Evolutionary conservation across 2,888 invertebrate genomes (phyloP).

Genomic region (Maniola hyperantus): DNA sequence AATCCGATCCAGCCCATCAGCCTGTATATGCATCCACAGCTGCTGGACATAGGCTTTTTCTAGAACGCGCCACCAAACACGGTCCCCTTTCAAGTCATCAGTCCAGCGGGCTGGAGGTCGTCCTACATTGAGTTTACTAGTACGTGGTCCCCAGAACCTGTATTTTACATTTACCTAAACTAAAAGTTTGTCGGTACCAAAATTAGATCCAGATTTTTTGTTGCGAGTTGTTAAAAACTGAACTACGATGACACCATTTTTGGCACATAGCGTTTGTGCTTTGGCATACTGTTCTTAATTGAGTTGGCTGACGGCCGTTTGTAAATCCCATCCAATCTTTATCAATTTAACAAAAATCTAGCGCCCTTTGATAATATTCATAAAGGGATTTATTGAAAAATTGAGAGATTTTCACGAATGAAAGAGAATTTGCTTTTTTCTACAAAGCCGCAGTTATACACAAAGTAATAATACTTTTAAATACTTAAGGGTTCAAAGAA

Average conservation of each 20-base stretch:
- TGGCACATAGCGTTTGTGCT: background rate
- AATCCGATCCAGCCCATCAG: too few relatives aligned
- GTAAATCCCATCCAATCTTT: slow-evolving; percentile 2
- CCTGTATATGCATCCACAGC: too few relatives aligned
- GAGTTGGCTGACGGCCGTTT: background rate
- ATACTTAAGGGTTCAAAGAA: slow-evolving; percentile 19
- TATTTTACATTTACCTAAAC: too few relatives aligned
- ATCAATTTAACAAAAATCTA: slow-evolving; percentile 1
- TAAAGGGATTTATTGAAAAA: slow-evolving; percentile 12
- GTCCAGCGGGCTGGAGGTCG: too few relatives aligned
- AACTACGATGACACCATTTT: background rate
- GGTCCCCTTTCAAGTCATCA: too few relatives aligned
- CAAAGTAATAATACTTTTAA: slow-evolving; percentile 21
- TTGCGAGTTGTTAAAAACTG: background rate
- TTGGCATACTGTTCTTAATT: background rate
- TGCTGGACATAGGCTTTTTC: too few relatives aligned
- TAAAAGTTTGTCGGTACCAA: too few relatives aligned
- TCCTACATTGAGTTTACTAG: too few relatives aligned
- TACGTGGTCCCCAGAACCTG: too few relatives aligned
- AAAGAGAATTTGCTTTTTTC: slow-evolving; percentile 10
- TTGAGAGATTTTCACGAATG: slow-evolving; percentile 3
- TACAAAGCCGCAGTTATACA: slow-evolving; percentile 14
- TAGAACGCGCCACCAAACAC: too few relatives aligned
- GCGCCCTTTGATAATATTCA: slow-evolving; percentile 3
- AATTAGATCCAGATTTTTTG: background rate